Percentiles rank a stretch among this genome's conserved stretches.
Conservation (phyloP, 1,140 invertebrate species). For the Araneus ventricosus region DNA sequence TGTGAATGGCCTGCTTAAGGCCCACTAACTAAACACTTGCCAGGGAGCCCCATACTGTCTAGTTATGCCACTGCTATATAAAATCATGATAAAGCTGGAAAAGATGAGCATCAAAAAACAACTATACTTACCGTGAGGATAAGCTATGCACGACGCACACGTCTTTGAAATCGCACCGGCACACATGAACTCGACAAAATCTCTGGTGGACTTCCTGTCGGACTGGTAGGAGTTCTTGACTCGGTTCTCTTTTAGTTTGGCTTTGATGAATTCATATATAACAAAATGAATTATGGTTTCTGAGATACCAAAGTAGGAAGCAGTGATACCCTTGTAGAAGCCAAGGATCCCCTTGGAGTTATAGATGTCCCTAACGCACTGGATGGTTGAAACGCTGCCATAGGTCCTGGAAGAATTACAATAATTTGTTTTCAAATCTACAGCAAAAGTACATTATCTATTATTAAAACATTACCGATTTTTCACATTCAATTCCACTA, state of each 20-base stretch:
- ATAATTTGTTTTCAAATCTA: not conserved
- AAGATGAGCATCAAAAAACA: not conserved
- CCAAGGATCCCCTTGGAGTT: conserved; percentile 88
- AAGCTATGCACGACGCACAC: conserved; percentile 94
- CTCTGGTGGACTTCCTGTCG: conserved; percentile 84
- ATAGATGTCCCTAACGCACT: conserved; percentile 81
- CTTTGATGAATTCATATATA: conserved; percentile 97
- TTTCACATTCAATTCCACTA: too few species aligned
- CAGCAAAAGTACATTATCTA: not conserved
- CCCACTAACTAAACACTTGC: too few species aligned
- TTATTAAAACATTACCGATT: too few species aligned
- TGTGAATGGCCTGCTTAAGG: too few species aligned
- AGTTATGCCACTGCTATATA: too few species aligned
- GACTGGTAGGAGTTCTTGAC: conserved; percentile 79
- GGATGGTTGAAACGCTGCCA: conserved; percentile 78
- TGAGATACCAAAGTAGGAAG: conserved; percentile 98
- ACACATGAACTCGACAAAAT: conserved; percentile 96
- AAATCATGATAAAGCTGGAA: too few species aligned
- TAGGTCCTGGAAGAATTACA: conserved; percentile 78
- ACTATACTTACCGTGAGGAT: conserved; percentile 91
- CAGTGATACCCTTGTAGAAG: conserved; percentile 99
- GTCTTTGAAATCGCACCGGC: conserved; percentile 97
- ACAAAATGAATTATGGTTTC: conserved; percentile 99
- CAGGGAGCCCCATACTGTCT: too few species aligned
- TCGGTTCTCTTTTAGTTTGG: conserved; percentile 83